These are phyloP conservation scores for Cephalopterus ornatus DNA, from an alignment of 2,113 vertebrate species.

Conservation along the genomic window DNA sequence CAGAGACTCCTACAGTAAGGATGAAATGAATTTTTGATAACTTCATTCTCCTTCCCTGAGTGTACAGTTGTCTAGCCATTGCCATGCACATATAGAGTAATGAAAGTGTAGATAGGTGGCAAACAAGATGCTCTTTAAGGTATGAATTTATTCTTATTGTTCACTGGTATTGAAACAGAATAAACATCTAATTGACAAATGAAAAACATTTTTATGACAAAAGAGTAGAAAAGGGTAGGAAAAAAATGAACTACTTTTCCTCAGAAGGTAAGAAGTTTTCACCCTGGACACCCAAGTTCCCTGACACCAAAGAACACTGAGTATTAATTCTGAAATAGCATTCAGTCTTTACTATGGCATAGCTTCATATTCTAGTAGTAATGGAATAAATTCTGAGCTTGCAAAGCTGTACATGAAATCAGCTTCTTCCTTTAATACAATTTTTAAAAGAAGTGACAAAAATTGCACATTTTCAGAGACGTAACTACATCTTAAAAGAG, in stretches of 20 bases:
- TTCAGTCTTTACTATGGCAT: background rate
- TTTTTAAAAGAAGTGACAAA: background rate
- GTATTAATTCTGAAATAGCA: constrained; percentile 21
- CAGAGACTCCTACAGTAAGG: constrained; percentile 11
- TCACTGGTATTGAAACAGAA: background rate
- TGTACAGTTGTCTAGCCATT: constrained; percentile 39
- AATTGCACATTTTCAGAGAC: background rate
- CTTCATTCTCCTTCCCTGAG: constrained; percentile 4
- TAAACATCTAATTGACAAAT: background rate
- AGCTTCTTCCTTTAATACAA: background rate
- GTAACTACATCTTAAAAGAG: background rate
- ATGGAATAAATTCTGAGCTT: background rate
- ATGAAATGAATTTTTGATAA: constrained; percentile 53
- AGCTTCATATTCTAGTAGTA: background rate
- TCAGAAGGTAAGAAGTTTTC: background rate
- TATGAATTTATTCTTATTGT: constrained; percentile 46
- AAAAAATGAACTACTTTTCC: background rate
- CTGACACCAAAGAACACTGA: background rate
- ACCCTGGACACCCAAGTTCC: background rate
- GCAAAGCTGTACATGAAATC: background rate
- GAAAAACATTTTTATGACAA: background rate
- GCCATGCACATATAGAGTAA: background rate
- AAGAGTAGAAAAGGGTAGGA: background rate
- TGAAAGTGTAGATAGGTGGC: constrained; percentile 31
- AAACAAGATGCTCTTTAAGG: constrained; percentile 11